Evolutionary conservation across 2,797 vertebrate species (phyloP).

Genomic region (Xiphophorus birchmanni): DNA sequence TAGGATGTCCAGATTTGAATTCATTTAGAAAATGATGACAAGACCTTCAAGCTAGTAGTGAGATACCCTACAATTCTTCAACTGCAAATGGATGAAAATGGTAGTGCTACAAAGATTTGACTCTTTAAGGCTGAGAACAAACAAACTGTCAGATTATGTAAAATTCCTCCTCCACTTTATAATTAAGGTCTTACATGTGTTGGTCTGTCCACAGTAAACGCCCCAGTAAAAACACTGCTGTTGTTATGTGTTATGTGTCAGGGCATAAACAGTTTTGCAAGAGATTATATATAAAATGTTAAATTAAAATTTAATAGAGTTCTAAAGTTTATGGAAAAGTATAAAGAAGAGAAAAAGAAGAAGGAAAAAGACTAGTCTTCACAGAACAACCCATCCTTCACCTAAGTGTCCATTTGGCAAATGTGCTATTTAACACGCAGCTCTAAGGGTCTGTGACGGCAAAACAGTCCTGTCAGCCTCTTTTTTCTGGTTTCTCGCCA

Average conservation of each 20-base stretch:
- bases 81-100: not conserved
- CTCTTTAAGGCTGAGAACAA: not conserved
- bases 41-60: not conserved
- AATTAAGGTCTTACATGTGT: not conserved
- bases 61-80: not conserved
- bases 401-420: constrained; percentile 58
- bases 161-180: not conserved
- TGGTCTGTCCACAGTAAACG: not conserved
- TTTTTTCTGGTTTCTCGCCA: constrained; percentile 71
- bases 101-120: not conserved
- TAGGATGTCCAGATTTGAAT: not conserved
- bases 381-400: constrained; percentile 26
- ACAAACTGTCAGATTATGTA: not conserved
- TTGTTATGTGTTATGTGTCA: not conserved
- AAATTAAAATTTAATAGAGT: not conserved
- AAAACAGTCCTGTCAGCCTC: constrained; percentile 73
- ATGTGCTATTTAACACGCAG: constrained; percentile 74
- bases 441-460: constrained; percentile 75
- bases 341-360: not conserved
- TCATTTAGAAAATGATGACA: not conserved
- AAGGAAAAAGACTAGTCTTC: constrained; percentile 11
- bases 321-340: not conserved
- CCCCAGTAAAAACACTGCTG: not conserved
- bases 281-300: not conserved
- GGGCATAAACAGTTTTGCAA: not conserved